phyloP scores from a whole-genome alignment of 2,888 invertebrate species.

The Lithodes maja region DNA sequence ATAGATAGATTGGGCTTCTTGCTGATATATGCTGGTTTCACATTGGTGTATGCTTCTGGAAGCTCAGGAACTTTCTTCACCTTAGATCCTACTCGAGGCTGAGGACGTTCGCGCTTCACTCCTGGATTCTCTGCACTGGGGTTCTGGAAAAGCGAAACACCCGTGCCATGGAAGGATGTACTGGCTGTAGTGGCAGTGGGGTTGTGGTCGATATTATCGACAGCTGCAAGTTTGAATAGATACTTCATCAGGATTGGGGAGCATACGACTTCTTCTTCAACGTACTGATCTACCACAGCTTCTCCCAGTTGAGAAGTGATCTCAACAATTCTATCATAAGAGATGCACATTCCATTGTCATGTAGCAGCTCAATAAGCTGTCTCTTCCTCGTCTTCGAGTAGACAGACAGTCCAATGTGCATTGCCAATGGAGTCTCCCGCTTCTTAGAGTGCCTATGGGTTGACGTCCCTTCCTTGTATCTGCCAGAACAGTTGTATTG shows the following conservation, averaged over 20 bases:
- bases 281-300: not conserved
- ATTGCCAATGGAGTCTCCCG: conserved; percentile 27
- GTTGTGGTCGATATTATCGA: conserved; percentile 32
- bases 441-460: conserved; percentile 31
- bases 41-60: conserved; percentile 22
- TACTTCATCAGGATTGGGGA: conserved; percentile 15
- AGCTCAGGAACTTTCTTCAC: conserved; percentile 34
- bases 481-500: conserved; percentile 11
- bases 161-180: conserved; percentile 20
- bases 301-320: conserved; percentile 21
- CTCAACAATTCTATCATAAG: conserved; percentile 20
- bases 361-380: conserved; percentile 11
- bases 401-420: conserved; percentile 14
- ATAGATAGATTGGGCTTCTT: not conserved
- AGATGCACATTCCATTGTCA: conserved; percentile 12
- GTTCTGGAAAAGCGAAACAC: conserved; percentile 17
- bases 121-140: not conserved
- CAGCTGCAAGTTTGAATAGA: not conserved
- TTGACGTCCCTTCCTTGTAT: not conserved
- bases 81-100: not conserved
- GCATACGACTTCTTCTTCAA: conserved; percentile 12
- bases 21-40: conserved; percentile 24
- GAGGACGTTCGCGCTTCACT: not conserved
- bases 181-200: conserved; percentile 21
- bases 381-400: conserved; percentile 18